These are phyloP conservation scores for Callimorpha dominula DNA, from an alignment of 2,888 invertebrate species.

Conservation along the genomic window DNA sequence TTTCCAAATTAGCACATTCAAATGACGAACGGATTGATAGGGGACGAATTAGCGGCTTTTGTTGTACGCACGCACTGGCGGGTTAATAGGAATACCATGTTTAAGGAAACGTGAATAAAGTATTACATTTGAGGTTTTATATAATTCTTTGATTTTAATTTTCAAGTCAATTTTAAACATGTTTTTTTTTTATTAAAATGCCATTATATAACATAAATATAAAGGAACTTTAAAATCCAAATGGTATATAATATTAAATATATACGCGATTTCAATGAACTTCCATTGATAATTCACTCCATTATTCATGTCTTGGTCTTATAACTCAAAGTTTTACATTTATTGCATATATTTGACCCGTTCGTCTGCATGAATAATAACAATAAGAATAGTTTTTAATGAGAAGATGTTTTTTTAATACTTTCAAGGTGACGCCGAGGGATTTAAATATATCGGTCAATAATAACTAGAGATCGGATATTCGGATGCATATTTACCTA, in stretches of 20 bases:
- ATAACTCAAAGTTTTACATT: conserved; percentile 27
- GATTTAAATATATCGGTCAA: conserved; percentile 37
- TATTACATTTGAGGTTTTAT: background rate
- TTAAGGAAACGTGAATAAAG: background rate
- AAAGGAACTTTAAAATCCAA: background rate
- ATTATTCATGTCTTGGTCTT: conserved; percentile 33
- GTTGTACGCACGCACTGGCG: conserved; percentile 54
- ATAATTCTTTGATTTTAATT: no score
- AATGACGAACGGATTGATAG: conserved; percentile 68
- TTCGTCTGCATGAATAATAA: conserved; percentile 39
- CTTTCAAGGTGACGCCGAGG: conserved; percentile 47
- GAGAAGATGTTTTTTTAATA: conserved; percentile 28
- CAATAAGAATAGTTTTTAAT: conserved; percentile 46
- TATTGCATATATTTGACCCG: conserved; percentile 36
- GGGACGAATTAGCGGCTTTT: conserved; percentile 79
- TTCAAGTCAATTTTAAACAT: no score
- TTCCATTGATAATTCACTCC: conserved; percentile 27
- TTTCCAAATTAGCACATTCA: conserved; percentile 74
- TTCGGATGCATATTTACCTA: no score
- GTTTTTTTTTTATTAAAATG: background rate
- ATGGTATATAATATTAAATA: background rate
- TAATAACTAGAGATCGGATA: conserved; percentile 33
- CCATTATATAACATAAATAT: background rate
- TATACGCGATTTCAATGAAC: conserved; percentile 9
- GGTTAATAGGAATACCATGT: conserved; percentile 45